phyloP scores from a whole-genome alignment of 2,888 invertebrate species.

The Apotomis betuletana region DNA sequence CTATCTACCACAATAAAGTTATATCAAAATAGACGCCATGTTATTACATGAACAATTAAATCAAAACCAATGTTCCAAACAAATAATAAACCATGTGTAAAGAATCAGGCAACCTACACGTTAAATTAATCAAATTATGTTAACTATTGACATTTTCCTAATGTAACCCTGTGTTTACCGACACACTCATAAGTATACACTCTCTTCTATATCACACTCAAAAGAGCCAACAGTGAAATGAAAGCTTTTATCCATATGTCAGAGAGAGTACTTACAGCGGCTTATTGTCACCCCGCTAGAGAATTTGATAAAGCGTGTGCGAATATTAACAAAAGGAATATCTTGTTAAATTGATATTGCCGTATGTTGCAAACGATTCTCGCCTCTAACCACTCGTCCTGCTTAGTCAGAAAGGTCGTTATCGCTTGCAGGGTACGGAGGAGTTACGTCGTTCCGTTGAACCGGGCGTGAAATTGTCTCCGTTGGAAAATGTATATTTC shows the following conservation, averaged over 20 bases:
- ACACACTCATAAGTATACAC: constrained; percentile 37
- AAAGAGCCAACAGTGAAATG: constrained; percentile 82
- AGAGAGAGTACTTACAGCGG: constrained; percentile 83
- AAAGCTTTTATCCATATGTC: constrained; percentile 84
- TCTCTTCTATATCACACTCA: constrained; percentile 64
- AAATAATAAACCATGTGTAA: not conserved
- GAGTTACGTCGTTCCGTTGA: constrained; percentile 67
- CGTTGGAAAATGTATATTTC: constrained; percentile 83
- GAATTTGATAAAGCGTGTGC: constrained; percentile 84
- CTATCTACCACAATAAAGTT: too few relatives aligned
- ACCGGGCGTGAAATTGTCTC: constrained; percentile 81
- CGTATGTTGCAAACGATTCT: constrained; percentile 58
- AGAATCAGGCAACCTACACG: not conserved
- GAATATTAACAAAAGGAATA: constrained; percentile 85
- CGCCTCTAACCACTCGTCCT: constrained; percentile 52
- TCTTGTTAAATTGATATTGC: constrained; percentile 84
- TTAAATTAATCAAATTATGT: constrained; percentile 19
- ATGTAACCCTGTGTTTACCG: constrained; percentile 37
- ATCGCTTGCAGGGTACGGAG: constrained; percentile 57
- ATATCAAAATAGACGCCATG: too few relatives aligned
- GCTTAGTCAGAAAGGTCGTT: constrained; percentile 52
- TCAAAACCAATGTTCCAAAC: not conserved
- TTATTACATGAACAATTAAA: not conserved
- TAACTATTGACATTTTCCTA: constrained; percentile 32
- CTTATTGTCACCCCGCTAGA: constrained; percentile 84